phyloP scores from a whole-genome alignment of 2,888 invertebrate species.

The Ectemnius lituratus region DNA sequence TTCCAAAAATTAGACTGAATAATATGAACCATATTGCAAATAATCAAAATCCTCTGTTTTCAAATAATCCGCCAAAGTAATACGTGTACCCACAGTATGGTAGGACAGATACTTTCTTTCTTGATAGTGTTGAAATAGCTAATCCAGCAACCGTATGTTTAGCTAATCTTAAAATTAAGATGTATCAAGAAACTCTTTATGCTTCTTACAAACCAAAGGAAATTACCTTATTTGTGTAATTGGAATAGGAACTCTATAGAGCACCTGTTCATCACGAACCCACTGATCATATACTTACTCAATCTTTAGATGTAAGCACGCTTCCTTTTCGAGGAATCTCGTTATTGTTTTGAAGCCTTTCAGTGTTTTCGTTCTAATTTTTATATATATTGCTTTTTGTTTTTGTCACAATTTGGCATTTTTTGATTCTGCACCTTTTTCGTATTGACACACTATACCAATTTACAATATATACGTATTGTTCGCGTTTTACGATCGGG shows the following conservation, averaged over 20 bases:
- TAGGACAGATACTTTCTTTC: too few relatives aligned
- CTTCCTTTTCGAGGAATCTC: constrained; percentile 40
- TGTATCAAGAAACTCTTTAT: too few relatives aligned
- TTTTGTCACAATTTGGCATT: constrained; percentile 63
- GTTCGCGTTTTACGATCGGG: constrained; percentile 31
- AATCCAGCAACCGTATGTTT: too few relatives aligned
- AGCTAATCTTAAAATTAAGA: too few relatives aligned
- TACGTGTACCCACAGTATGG: too few relatives aligned
- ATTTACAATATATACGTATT: constrained; percentile 33
- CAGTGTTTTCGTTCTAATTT: constrained; percentile 50
- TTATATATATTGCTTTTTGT: constrained; percentile 67
- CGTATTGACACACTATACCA: constrained; percentile 51
- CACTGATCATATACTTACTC: constrained; percentile 40
- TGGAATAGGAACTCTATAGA: too few relatives aligned
- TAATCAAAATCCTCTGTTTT: too few relatives aligned
- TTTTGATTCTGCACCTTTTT: constrained; percentile 57
- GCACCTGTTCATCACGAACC: too few relatives aligned
- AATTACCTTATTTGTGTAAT: too few relatives aligned
- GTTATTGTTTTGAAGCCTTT: constrained; percentile 49
- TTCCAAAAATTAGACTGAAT: background rate
- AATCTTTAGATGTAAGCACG: constrained; percentile 53
- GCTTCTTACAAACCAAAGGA: too few relatives aligned
- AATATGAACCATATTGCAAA: constrained; percentile 1
- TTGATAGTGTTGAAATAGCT: too few relatives aligned
- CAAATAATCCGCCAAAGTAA: too few relatives aligned